Evolutionary conservation across 1,140 invertebrate genomes (phyloP).

Genomic region (Scaptomyza pallida): DNA sequence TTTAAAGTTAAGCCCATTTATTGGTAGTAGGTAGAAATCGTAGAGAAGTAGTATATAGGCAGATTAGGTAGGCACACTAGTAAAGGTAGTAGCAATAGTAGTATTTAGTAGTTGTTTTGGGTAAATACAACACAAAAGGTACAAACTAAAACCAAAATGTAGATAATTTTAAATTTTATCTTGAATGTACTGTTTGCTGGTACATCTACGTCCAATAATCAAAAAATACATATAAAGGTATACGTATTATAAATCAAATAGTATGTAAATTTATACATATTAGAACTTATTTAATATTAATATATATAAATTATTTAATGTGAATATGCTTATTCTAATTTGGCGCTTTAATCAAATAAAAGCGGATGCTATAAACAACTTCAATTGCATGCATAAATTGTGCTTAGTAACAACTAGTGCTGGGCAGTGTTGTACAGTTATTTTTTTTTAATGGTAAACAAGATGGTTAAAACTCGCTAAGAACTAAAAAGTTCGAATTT

Average conservation of each 20-base stretch:
- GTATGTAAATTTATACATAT: not conserved
- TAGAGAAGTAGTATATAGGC: slow-evolving; percentile 2
- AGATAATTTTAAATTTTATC: slow-evolving; percentile 41
- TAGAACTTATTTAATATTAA: slow-evolving; percentile 2
- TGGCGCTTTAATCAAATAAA: not conserved
- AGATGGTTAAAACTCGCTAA: not conserved
- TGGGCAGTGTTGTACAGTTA: slow-evolving; percentile 22
- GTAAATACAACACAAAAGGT: slow-evolving; percentile 32
- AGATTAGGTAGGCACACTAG: slow-evolving; percentile 28
- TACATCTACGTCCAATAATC: too few species aligned
- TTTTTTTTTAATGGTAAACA: not conserved
- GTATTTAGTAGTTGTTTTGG: not conserved
- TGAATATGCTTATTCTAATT: not conserved
- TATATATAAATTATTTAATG: too few species aligned
- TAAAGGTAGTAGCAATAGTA: too few species aligned
- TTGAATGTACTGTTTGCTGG: too few species aligned
- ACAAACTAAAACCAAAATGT: slow-evolving; percentile 24
- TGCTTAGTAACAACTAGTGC: slow-evolving; percentile 38
- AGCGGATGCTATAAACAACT: not conserved
- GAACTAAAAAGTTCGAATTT: not conserved
- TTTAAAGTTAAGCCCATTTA: slow-evolving; percentile 29
- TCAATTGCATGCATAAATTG: slow-evolving; percentile 9
- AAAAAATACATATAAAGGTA: too few species aligned
- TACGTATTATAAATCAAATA: too few species aligned
- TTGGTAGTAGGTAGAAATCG: slow-evolving; percentile 31